These are phyloP conservation scores for Diplodus sargus DNA, from an alignment of 2,797 vertebrate species.

Conservation along the genomic window DNA sequence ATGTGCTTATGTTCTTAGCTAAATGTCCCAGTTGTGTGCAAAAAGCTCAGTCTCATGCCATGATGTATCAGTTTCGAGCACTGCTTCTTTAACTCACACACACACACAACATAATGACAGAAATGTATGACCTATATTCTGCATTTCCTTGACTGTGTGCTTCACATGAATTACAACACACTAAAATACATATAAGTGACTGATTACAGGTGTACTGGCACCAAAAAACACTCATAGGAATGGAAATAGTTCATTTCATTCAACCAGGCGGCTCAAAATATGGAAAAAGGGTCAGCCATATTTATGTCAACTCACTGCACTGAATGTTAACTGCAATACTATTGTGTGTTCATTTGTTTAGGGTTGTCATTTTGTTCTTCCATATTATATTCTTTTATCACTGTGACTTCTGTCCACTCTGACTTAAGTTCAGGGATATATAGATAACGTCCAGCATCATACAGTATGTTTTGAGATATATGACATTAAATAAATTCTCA, in stretches of 20 bases:
- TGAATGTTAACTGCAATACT: not conserved
- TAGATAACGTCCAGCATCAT: not conserved
- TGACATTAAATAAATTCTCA: too few species aligned
- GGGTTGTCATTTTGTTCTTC: not conserved
- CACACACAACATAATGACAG: not conserved
- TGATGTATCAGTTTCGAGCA: constrained; percentile 33
- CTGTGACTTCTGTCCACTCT: not conserved
- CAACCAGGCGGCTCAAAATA: not conserved
- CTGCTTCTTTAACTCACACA: constrained; percentile 31
- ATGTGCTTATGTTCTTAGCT: constrained; percentile 79
- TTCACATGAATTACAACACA: constrained; percentile 20
- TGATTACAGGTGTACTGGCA: not conserved
- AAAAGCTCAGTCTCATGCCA: constrained; percentile 55
- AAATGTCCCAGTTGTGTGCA: constrained; percentile 64
- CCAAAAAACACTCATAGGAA: not conserved
- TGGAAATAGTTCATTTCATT: constrained; percentile 4
- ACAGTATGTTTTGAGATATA: too few species aligned
- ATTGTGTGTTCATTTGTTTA: not conserved
- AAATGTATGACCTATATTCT: constrained; percentile 56
- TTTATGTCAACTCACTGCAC: not conserved
- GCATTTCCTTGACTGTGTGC: constrained; percentile 12
- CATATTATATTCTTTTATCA: not conserved
- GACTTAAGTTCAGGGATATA: not conserved
- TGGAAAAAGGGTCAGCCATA: not conserved
- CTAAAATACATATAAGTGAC: not conserved